Conservation (phyloP, 2,888 invertebrate species). For the Harpalus rufipes region DNA sequence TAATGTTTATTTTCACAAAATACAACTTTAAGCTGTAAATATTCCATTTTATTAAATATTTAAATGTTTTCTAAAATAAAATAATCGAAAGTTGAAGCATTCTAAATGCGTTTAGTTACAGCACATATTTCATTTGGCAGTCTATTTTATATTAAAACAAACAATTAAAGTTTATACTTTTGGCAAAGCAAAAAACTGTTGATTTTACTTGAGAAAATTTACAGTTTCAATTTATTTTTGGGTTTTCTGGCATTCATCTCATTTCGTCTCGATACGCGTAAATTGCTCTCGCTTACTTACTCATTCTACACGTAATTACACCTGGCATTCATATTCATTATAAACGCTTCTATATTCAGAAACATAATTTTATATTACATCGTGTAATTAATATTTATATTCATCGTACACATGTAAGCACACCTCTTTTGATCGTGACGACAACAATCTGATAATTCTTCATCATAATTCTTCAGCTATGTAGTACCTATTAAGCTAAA, state of each 20-base stretch:
- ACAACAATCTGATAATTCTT: constrained; percentile 25
- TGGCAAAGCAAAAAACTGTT: constrained; percentile 25
- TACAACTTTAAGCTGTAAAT: too few relatives aligned
- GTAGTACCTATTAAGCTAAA: background rate
- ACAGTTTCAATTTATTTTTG: constrained; percentile 14
- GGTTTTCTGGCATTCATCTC: constrained; percentile 5
- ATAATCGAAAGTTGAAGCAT: too few relatives aligned
- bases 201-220: background rate
- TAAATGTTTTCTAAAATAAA: too few relatives aligned
- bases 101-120: too few relatives aligned
- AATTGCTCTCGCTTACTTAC: constrained; percentile 29
- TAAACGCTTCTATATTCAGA: background rate
- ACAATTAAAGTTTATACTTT: constrained; percentile 22
- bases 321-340: constrained; percentile 47
- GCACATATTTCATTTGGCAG: constrained; percentile 14
- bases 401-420: constrained; percentile 22
- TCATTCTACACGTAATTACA: constrained; percentile 26
- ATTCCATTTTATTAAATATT: too few relatives aligned
- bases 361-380: constrained; percentile 31
- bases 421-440: constrained; percentile 3
- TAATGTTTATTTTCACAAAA: too few relatives aligned
- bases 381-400: constrained; percentile 49
- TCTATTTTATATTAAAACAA: constrained; percentile 7
- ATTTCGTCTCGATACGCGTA: constrained; percentile 26
- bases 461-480: background rate